Evolutionary conservation across 2,113 vertebrate genomes (phyloP).

Genomic region (Sprattus sprattus): DNA sequence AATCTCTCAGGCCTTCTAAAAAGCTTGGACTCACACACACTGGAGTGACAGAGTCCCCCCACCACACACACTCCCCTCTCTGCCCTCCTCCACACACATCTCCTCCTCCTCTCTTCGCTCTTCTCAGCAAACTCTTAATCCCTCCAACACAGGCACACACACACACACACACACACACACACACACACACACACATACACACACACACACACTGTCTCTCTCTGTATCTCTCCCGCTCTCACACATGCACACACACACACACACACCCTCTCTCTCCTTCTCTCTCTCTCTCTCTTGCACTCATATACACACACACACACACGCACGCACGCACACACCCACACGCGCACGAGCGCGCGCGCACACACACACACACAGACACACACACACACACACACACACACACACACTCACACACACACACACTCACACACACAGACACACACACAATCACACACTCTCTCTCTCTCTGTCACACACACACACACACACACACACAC

Average conservation of each 20-base stretch:
- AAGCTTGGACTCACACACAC: conserved; percentile 97
- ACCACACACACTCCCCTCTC: background rate
- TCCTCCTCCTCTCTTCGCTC: conserved; percentile 60
- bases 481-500: background rate
- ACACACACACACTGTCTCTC: background rate
- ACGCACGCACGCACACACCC: background rate
- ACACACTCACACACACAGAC: background rate
- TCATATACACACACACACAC: conserved; percentile 15
- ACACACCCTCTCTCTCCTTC: background rate
- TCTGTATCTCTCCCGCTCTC: background rate
- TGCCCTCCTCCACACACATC: conserved; percentile 45
- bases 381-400: conserved; percentile 23
- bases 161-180: conserved; percentile 23
- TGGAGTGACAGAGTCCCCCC: conserved; percentile 85
- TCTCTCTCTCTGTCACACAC: too few species aligned
- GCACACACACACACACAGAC: background rate
- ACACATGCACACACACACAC: background rate
- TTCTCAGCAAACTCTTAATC: conserved; percentile 69
- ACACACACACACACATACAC: background rate
- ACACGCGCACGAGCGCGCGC: background rate
- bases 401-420: conserved; percentile 23
- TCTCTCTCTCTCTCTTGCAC: background rate
- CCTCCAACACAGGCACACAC: conserved; percentile 33
- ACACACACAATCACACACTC: background rate
- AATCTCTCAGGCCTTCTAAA: conserved; percentile 91